Evolutionary conservation across 2,113 vertebrate species (phyloP).

Genomic region (Amphiprion percula): DNA sequence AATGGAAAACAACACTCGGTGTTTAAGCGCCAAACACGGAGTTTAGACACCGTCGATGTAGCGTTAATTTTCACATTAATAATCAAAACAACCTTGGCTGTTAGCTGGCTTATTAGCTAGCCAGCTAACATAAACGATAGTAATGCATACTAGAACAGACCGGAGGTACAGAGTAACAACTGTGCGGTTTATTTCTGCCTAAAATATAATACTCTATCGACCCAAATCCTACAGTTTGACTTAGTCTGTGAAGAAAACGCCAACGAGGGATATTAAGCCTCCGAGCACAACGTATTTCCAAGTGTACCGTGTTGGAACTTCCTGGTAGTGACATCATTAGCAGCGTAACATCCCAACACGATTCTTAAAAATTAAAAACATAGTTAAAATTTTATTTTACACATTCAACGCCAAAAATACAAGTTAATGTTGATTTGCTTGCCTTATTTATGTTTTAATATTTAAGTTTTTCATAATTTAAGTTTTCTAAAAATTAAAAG

Average conservation of each 20-base stretch:
- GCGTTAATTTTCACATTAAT: slow-evolving; percentile 15
- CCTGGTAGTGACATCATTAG: slow-evolving; percentile 32
- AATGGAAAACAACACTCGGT: not conserved
- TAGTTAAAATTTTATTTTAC: not conserved
- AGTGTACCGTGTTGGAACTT: slow-evolving; percentile 51
- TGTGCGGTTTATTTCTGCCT: fast-evolving
- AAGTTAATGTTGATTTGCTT: too few species aligned
- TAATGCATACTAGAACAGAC: not conserved
- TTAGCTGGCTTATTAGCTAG: slow-evolving; percentile 58
- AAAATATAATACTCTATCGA: not conserved
- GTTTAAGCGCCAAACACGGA: not conserved
- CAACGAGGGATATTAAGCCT: not conserved
- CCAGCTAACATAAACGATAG: slow-evolving; percentile 20
- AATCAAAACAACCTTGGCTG: slow-evolving; percentile 64
- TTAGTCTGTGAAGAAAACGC: slow-evolving; percentile 4
- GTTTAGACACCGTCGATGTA: not conserved
- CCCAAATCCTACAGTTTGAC: not conserved
- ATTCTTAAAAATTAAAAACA: not conserved
- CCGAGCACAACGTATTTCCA: not conserved
- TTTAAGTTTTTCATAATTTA: too few species aligned
- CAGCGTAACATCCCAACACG: slow-evolving; percentile 57
- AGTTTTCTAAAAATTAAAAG: too few species aligned
- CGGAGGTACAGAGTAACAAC: not conserved
- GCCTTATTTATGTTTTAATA: too few species aligned
- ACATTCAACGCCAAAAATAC: not conserved